Evolutionary conservation across 2,888 invertebrate genomes (phyloP), one percentile per base, ranked within the genome.

Genomic region (Clepsis dumicolana): DNA sequence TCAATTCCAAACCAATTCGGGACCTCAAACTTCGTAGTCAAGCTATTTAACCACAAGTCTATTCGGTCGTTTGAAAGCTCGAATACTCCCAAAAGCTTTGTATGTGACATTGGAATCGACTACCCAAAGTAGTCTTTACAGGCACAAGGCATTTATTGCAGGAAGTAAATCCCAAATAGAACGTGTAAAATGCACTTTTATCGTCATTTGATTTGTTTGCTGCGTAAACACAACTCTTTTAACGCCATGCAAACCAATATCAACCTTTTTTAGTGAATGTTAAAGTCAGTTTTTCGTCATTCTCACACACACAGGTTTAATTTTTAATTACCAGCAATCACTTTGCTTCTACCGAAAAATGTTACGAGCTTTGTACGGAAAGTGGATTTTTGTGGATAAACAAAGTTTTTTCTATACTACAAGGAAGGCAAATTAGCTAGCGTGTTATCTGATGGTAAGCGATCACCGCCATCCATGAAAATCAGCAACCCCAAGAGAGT

Each of bases 161-260:
- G 80, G 84, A 88, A 89, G 87, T 86, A 84, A 86, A 86, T 85
- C 83, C 80, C 76, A 86, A 87, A 90, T 85, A 86, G 86, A 83
- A 86, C 80, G 75, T 82, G 82, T 87, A 84, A 88, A 89, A 88
- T 83, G 77, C 77, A 75, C 79, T 83, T 89, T 90, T 87, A 91
- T 83, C 77, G 80, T 82, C 74, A 77, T 88, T 88, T 90, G 88
- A 90, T 91, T 90, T 89, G 88, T 86, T 75, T 78, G 78, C 65
- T 71, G 76, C 74, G 78, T 85, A 83, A 84, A 86, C 84, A 84
- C 75, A 66, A 54, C 44, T 54, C 35, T 52, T 57, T 59, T 29
- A 59, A 60, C n/a, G 29, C 16, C 14, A 10, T 8, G 1, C 18
- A 35, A 16, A 1, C 35, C 7, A 24, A 35, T 24, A 18, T 50